These are phyloP conservation scores for Pseudorasbora parva DNA, from an alignment of 2,113 vertebrate genomes.

Conservation along the genomic window DNA sequence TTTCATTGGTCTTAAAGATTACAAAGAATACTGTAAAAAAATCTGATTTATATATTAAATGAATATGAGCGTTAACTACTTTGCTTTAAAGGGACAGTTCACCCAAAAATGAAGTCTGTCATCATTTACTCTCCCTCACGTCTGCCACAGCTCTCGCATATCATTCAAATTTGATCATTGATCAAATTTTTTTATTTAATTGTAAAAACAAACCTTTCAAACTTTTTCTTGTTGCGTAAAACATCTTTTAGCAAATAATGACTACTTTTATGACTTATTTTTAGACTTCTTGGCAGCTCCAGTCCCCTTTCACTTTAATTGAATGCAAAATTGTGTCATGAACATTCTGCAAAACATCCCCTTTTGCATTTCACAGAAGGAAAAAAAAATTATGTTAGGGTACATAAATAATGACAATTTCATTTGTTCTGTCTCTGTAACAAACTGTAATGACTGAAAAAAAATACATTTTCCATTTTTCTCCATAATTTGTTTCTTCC, in stretches of 20 bases:
- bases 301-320: neutral
- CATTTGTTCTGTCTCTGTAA: neutral
- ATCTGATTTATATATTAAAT: neutral
- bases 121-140: neutral
- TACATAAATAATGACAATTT: neutral
- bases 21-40: neutral
- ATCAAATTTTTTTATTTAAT: too few relatives aligned
- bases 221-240: neutral
- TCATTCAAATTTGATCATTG: neutral
- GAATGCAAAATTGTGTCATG: neutral
- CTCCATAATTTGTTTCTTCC: neutral
- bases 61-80: neutral
- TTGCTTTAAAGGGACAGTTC: neutral
- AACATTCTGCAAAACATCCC: neutral
- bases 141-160: too few relatives aligned
- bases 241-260: neutral
- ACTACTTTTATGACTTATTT: neutral
- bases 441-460: neutral
- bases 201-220: too few relatives aligned
- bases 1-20: neutral
- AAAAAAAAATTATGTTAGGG: neutral
- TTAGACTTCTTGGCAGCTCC: neutral
- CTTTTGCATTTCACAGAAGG: neutral
- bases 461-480: neutral
- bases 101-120: neutral